These are phyloP conservation scores for Onychorhynchus coronatus DNA, from an alignment of 2,113 vertebrate genomes.

Conservation along the genomic window DNA sequence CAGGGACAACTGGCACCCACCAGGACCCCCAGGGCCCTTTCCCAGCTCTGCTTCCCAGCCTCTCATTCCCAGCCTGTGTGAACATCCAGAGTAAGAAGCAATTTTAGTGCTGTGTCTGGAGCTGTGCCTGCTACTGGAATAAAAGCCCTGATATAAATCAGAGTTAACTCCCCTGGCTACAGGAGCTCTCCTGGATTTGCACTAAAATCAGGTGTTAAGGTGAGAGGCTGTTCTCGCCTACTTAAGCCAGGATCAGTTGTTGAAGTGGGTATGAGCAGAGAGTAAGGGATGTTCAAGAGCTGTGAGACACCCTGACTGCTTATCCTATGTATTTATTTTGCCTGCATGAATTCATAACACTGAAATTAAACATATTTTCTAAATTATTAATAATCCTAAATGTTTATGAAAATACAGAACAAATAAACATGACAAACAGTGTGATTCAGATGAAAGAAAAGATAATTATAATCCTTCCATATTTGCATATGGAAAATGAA, in stretches of 20 bases:
- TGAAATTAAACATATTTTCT: constrained; percentile 39
- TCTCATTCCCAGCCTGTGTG: background rate
- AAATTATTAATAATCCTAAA: constrained; percentile 64
- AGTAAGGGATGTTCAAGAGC: background rate
- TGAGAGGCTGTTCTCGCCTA: background rate
- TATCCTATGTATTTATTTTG: constrained; percentile 19
- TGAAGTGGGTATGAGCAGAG: background rate
- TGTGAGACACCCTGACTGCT: background rate
- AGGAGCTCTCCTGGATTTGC: background rate
- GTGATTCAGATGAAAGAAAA: constrained; percentile 12
- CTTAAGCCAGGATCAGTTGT: background rate
- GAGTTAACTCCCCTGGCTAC: background rate
- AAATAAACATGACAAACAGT: constrained; percentile 55
- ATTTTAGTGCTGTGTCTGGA: background rate
- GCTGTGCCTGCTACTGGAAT: background rate
- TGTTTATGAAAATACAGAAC: constrained; percentile 55
- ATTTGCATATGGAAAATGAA: constrained; percentile 37
- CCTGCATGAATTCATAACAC: constrained; percentile 20
- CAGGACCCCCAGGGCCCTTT: background rate
- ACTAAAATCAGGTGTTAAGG: background rate
- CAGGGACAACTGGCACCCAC: background rate
- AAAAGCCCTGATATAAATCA: background rate
- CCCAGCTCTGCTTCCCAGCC: background rate
- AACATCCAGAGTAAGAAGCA: background rate
- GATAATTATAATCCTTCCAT: constrained; percentile 1